Conservation (phyloP, 92 coral and sea anemone genomes). For the Porites evermanni region DNA sequence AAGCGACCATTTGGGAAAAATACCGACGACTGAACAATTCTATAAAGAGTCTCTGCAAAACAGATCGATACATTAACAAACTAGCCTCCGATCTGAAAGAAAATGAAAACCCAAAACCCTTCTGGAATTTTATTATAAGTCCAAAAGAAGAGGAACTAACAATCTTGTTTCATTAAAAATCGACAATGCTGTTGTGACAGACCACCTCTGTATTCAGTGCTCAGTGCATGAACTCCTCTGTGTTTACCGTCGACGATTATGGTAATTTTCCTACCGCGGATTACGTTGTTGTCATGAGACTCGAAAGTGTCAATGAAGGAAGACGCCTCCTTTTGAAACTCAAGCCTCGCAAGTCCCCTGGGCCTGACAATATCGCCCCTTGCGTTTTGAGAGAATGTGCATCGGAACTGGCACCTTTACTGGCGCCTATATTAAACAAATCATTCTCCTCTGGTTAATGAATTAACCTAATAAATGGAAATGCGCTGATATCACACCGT, state of each 20-base stretch:
- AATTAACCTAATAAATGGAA: constrained; percentile 12
- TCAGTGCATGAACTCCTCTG: constrained; percentile 58
- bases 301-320: constrained; percentile 41
- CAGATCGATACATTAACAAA: constrained; percentile 18
- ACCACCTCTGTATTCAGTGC: constrained; percentile 46
- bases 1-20: constrained; percentile 16
- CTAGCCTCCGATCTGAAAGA: constrained; percentile 16
- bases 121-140: constrained; percentile 45
- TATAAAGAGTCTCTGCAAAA: constrained; percentile 34
- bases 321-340: neutral
- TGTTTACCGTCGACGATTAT: constrained; percentile 44
- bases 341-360: constrained; percentile 60
- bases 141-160: constrained; percentile 55
- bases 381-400: too few relatives aligned
- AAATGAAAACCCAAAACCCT: constrained; percentile 38
- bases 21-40: constrained; percentile 37
- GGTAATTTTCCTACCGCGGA: constrained; percentile 48
- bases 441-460: constrained; percentile 45
- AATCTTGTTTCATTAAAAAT: constrained; percentile 37
- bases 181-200: constrained; percentile 40
- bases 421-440: too few relatives aligned
- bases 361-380: constrained; percentile 59
- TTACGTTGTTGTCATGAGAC: constrained; percentile 22
- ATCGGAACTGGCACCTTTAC: too few relatives aligned
- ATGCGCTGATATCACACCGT: too few relatives aligned